These are phyloP conservation scores for Nephrotoma flavescens DNA, from an alignment of 2,888 invertebrate species.

Conservation along the genomic window DNA sequence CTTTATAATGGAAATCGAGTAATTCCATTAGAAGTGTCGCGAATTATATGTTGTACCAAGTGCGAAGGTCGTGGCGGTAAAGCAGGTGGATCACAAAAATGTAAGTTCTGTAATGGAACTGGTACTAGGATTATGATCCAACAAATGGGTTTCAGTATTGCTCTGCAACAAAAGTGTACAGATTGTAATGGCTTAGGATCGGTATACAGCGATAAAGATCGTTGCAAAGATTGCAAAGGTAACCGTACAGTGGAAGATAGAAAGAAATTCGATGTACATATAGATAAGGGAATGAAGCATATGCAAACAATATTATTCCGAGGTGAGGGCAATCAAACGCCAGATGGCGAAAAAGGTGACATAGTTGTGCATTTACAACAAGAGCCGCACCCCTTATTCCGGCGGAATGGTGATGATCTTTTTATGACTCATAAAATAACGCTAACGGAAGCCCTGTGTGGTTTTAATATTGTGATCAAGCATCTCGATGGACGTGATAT, in stretches of 20 bases:
- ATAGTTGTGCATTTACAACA: slow-evolving; percentile 75
- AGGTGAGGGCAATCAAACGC: slow-evolving; percentile 84
- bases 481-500: slow-evolving; percentile 82
- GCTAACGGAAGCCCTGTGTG: slow-evolving; percentile 81
- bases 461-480: slow-evolving; percentile 67
- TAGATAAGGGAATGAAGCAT: slow-evolving; percentile 81
- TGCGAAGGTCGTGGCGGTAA: slow-evolving; percentile 45
- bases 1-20: slow-evolving; percentile 80
- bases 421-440: slow-evolving; percentile 59
- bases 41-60: slow-evolving; percentile 21
- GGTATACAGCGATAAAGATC: slow-evolving; percentile 64
- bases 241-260: slow-evolving; percentile 70
- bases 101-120: slow-evolving; percentile 61
- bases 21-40: slow-evolving; percentile 22
- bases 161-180: slow-evolving; percentile 41
- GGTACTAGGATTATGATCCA: slow-evolving; percentile 60
- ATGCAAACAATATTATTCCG: slow-evolving; percentile 72
- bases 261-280: slow-evolving; percentile 71
- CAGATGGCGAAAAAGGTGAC: slow-evolving; percentile 75
- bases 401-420: slow-evolving; percentile 60
- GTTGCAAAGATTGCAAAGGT: slow-evolving; percentile 69
- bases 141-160: slow-evolving; percentile 34
- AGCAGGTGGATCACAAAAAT: slow-evolving; percentile 47
- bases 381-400: slow-evolving; percentile 64
- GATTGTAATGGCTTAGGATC: slow-evolving; percentile 55